phyloP scores from a whole-genome alignment of 2,113 vertebrate genomes.

The Leptosomus discolor region DNA sequence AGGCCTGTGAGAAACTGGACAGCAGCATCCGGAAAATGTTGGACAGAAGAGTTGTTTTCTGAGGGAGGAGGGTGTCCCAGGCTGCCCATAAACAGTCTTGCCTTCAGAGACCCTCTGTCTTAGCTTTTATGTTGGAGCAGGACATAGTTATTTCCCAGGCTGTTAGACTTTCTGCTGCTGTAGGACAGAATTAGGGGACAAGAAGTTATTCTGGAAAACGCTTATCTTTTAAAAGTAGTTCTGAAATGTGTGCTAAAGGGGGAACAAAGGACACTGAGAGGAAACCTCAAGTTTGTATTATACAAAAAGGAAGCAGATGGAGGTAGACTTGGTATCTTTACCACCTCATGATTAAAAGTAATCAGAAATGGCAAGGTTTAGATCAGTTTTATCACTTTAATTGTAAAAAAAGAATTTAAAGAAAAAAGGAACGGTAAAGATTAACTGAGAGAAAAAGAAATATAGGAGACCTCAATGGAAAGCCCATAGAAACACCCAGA shows the following conservation, averaged over 20 bases:
- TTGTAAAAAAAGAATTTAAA: background rate
- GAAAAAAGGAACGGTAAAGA: background rate
- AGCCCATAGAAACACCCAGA: background rate
- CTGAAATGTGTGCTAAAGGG: background rate
- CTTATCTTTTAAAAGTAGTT: background rate
- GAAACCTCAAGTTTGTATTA: background rate
- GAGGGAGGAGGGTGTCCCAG: background rate
- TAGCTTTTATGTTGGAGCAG: background rate
- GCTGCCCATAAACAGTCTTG: background rate
- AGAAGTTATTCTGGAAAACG: background rate
- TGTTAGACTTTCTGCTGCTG: background rate
- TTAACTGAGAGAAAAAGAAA: background rate
- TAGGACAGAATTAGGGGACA: background rate
- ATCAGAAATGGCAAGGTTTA: background rate
- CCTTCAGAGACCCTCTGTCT: background rate
- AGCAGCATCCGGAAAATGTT: background rate
- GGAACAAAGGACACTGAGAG: background rate
- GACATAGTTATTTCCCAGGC: background rate
- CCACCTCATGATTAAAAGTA: background rate
- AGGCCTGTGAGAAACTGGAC: background rate
- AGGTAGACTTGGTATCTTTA: background rate
- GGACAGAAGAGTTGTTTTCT: background rate
- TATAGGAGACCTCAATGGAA: background rate
- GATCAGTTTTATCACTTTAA: background rate
- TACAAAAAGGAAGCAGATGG: background rate